Conservation (phyloP, 2,113 vertebrate genomes). For the Sclerurus mexicanus region DNA sequence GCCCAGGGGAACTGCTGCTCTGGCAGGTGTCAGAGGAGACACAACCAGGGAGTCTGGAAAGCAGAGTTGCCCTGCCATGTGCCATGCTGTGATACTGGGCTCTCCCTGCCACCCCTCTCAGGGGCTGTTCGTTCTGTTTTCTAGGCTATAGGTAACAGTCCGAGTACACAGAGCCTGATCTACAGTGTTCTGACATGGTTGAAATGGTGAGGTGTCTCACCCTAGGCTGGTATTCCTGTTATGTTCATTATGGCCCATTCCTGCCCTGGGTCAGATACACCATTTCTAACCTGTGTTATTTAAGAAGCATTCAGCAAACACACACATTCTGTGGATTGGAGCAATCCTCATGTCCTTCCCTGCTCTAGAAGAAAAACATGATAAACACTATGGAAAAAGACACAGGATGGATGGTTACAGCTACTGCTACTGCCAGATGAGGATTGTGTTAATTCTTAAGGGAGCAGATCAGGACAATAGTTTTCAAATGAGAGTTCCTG, state of each 20-base stretch:
- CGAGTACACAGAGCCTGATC: background rate
- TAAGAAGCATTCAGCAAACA: background rate
- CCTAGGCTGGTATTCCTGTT: background rate
- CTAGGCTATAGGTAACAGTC: background rate
- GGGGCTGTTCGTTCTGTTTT: background rate
- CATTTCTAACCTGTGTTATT: background rate
- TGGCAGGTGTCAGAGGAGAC: no score
- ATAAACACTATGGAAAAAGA: accelerated
- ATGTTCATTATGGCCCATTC: background rate
- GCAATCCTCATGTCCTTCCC: background rate
- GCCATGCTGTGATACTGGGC: background rate
- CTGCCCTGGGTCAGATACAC: background rate
- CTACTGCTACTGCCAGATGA: background rate
- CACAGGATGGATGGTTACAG: background rate
- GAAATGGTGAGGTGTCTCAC: background rate
- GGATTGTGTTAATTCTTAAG: background rate
- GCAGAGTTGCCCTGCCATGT: background rate
- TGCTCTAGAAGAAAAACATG: background rate
- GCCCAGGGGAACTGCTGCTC: accelerated
- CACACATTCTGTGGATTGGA: background rate
- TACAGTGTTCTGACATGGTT: accelerated
- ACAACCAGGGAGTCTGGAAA: background rate
- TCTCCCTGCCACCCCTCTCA: background rate
- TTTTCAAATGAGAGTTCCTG: background rate
- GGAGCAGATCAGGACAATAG: background rate